These are phyloP conservation scores for Doryteuthis pealeii DNA, from an alignment of 1,140 invertebrate species.

Conservation along the genomic window DNA sequence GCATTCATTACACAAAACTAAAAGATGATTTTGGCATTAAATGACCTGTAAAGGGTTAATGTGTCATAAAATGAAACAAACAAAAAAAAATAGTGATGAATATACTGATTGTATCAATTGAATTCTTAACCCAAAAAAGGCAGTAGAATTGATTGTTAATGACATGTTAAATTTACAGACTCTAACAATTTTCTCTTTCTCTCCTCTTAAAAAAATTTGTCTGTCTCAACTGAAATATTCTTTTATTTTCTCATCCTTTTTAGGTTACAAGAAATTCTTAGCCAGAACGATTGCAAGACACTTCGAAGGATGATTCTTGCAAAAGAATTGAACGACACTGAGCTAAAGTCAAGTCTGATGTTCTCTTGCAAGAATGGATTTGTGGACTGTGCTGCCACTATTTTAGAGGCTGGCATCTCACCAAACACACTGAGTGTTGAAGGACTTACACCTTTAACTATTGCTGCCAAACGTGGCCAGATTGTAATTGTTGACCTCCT, in stretches of 20 bases:
- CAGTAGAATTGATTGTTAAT: too few relatives aligned
- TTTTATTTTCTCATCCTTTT: conserved; percentile 18
- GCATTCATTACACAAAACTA: too few relatives aligned
- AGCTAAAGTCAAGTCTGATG: conserved; percentile 32
- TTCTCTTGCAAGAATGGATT: conserved; percentile 30
- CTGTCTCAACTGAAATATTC: too few relatives aligned
- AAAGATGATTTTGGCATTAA: too few relatives aligned
- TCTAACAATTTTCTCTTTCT: too few relatives aligned
- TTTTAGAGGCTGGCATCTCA: conserved; percentile 35
- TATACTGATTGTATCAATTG: too few relatives aligned
- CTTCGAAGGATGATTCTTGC: conserved; percentile 24
- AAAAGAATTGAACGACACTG: conserved; percentile 13
- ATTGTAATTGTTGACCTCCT: conserved; percentile 79
- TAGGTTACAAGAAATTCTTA: conserved; percentile 28
- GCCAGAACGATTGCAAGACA: conserved; percentile 19
- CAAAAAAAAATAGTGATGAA: too few relatives aligned
- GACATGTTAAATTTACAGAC: too few relatives aligned
- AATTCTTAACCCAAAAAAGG: too few relatives aligned
- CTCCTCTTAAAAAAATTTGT: too few relatives aligned
- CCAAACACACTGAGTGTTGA: conserved; percentile 35
- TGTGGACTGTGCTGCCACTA: conserved; percentile 32
- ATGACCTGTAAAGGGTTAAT: too few relatives aligned
- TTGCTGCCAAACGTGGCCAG: conserved; percentile 81
- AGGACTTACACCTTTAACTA: conserved; percentile 78
- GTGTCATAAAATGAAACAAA: too few relatives aligned